These are phyloP conservation scores for Drosophila anceps DNA, from an alignment of 2,888 invertebrate genomes.

Conservation along the genomic window DNA sequence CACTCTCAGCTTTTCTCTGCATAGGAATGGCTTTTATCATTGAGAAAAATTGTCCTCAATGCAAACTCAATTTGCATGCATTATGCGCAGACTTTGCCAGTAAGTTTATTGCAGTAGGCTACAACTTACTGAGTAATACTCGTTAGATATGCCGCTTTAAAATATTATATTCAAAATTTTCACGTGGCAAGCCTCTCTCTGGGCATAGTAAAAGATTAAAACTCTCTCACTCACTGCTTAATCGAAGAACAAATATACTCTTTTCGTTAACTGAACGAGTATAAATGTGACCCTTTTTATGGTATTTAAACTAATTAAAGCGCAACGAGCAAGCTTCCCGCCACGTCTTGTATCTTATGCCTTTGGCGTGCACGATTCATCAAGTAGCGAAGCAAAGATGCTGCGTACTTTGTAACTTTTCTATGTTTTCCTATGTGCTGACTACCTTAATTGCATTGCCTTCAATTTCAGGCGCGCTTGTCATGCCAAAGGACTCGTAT, in stretches of 20 bases:
- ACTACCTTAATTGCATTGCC: slow-evolving; percentile 65
- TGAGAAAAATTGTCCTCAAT: slow-evolving; percentile 23
- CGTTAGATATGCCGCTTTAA: not conserved
- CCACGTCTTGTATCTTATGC: slow-evolving; percentile 16
- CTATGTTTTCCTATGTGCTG: slow-evolving; percentile 52
- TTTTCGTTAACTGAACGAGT: not conserved
- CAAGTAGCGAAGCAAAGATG: slow-evolving; percentile 2
- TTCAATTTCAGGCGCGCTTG: slow-evolving; percentile 54
- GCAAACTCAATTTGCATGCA: slow-evolving; percentile 63
- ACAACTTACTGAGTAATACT: not conserved
- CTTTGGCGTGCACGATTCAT: slow-evolving; percentile 17
- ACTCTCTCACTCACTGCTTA: not conserved
- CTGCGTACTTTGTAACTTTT: slow-evolving; percentile 23
- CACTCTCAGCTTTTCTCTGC: not conserved
- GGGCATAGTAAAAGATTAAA: not conserved
- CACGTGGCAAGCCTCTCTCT: not conserved
- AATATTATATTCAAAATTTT: not conserved
- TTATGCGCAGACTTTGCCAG: slow-evolving; percentile 35
- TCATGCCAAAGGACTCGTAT: slow-evolving; percentile 19
- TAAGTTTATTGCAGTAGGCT: not conserved
- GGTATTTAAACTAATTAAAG: slow-evolving; percentile 58
- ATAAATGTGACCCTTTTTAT: slow-evolving; percentile 9
- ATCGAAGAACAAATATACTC: not conserved
- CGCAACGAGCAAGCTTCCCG: slow-evolving; percentile 14
- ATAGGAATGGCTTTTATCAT: not conserved